Base-by-base conservation (phyloP, 1,140 invertebrate species). In the Yoshiicerus persimilis region DNA sequence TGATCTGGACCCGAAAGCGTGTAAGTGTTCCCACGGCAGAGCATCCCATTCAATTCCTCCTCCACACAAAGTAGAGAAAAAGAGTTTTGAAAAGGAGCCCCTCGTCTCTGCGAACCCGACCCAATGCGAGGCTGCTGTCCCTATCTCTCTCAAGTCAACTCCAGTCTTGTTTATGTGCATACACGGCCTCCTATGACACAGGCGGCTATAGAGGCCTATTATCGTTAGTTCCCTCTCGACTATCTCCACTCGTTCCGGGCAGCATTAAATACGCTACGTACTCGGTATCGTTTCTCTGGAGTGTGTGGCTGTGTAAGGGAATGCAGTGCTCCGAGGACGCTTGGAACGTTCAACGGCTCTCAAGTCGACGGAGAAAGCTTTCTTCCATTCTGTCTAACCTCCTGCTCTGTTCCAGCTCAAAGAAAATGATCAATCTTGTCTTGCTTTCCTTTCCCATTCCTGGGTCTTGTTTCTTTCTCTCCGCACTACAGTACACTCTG, bases 21-120 rank as follows among this genome's bases (percentile, higher is more conserved):
- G 83, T 84, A 84, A 47, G 47, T 47, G 83, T 84, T 84, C 83
- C 83, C 83, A 84, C 83, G 83, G 38, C 30, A 47, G 83, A 84
- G 38, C 83, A 47, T 84, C 41, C 83, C 83, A 80, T 80, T 84
- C 16, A 84, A 84, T 84, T 47, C 38, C 83, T 41, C 34, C 11
- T 77, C 25, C 64, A 13, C 30, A 80, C 75, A 38, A 70, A 70
- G 30, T 11, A 70, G 64, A 70, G 27, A 70, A 30, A 70, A 70
- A 70, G 66, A 70, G 66, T 70, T 70, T 70, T 32, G 32, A 34
- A 80, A 80, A 80, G 75, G 34, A 80, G n/a, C 38, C 32, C 30
- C 20, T 80, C 34, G 34, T 80, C 75, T n/a, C 16, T 36, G 13
- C 16, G 34, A 32, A 16, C 25, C 66, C 10, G 11, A 70, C 25